These are phyloP conservation scores for Willowsia nigromaculata DNA, from an alignment of 2,888 invertebrate species.

Conservation along the genomic window DNA sequence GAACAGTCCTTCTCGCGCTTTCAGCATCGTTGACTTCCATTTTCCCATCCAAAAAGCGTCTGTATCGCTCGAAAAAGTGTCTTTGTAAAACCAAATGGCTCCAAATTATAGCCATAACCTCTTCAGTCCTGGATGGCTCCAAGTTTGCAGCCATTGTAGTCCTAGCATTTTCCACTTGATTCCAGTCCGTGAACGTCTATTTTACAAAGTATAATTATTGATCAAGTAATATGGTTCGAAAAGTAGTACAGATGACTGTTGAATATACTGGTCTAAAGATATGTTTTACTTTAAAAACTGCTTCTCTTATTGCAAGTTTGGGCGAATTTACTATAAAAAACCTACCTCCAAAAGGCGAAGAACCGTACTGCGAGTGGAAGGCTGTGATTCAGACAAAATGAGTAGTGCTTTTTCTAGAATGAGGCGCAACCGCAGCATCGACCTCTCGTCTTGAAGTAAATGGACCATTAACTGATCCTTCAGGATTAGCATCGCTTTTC, in stretches of 20 bases:
- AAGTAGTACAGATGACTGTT: too few relatives aligned
- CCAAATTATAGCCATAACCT: slow-evolving; percentile 58
- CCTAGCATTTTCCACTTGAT: slow-evolving; percentile 13
- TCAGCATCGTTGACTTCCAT: slow-evolving; percentile 22
- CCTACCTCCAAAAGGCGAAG: slow-evolving; percentile 72
- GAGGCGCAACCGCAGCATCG: not conserved
- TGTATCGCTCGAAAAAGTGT: slow-evolving; percentile 70
- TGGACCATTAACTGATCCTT: slow-evolving; percentile 22
- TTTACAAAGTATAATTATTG: not conserved
- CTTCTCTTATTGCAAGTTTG: too few relatives aligned
- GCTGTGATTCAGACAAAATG: slow-evolving; percentile 38
- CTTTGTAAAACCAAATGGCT: slow-evolving; percentile 54
- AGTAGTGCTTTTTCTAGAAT: slow-evolving; percentile 42
- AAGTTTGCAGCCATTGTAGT: not conserved
- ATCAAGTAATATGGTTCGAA: not conserved
- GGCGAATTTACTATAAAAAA: not conserved
- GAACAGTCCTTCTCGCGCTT: slow-evolving; percentile 27
- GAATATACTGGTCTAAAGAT: too few relatives aligned
- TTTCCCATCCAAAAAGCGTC: slow-evolving; percentile 56
- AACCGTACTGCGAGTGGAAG: slow-evolving; percentile 51
- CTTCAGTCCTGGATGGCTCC: not conserved
- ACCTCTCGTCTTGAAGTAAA: slow-evolving; percentile 32
- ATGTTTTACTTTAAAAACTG: too few relatives aligned
- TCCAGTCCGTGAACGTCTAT: slow-evolving; percentile 54
- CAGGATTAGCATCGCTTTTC: slow-evolving; percentile 10